A percentile compares a stretch with the other conserved stretches of the same genome.
phyloP scores from a whole-genome alignment of 2,888 invertebrate species.

The Tortrix viridana region DNA sequence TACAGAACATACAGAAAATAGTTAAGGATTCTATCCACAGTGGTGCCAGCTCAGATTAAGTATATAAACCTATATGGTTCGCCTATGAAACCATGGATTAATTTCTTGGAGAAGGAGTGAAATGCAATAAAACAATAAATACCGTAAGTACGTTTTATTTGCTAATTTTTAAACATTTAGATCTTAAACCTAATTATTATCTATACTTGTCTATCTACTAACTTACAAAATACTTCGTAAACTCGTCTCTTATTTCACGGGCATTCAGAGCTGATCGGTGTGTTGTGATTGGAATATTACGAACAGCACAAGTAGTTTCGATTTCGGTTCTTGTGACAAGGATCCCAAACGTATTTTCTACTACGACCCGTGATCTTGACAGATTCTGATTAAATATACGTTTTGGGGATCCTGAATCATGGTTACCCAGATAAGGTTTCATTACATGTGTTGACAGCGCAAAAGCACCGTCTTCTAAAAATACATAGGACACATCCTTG shows the following conservation, averaged over 20 bases:
- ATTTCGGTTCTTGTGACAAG: slow-evolving; percentile 2
- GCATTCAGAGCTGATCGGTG: slow-evolving; percentile 4
- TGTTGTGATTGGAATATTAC: no score
- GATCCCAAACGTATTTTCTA: slow-evolving; percentile 45
- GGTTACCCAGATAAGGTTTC: slow-evolving; percentile 39
- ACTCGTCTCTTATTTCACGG: slow-evolving; percentile 40
- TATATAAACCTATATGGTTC: no score
- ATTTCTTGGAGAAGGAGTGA: no score
- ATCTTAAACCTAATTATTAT: no score
- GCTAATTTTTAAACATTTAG: slow-evolving; percentile 26
- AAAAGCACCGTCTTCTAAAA: slow-evolving; percentile 42
- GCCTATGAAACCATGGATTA: no score
- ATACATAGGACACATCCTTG: slow-evolving; percentile 39
- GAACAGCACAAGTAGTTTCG: no score
- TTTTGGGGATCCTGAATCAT: slow-evolving; percentile 30
- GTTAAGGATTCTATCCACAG: no score
- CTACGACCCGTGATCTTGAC: slow-evolving; percentile 39
- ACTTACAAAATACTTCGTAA: slow-evolving; percentile 9
- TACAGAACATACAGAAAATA: no score
- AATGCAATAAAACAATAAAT: no score
- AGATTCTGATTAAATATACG: slow-evolving; percentile 38
- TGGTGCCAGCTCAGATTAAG: no score
- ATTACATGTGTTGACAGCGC: slow-evolving; percentile 38
- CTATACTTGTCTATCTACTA: no score
- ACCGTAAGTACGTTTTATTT: no score